Evolutionary conservation across 2,888 invertebrate species (phyloP).

Genomic region (Gnatocerus cornutus): DNA sequence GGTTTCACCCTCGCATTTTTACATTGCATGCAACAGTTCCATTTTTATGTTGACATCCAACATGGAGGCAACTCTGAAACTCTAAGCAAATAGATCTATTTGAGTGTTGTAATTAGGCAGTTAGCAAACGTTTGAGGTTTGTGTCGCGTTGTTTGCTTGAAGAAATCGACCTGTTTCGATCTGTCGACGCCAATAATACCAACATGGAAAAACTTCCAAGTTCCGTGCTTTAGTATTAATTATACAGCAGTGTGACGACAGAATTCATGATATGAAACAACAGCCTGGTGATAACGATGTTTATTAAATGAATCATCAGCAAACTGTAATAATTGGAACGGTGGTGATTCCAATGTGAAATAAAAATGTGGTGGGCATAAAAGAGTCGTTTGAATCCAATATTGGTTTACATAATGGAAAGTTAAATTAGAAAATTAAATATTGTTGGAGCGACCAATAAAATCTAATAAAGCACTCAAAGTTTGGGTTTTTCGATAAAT

Average conservation of each 20-base stretch:
- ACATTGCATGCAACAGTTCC: slow-evolving; percentile 32
- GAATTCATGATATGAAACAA: background rate
- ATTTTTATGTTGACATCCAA: slow-evolving; percentile 11
- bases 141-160: slow-evolving; percentile 10
- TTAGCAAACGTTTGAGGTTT: slow-evolving; percentile 31
- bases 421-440: too few relatives aligned
- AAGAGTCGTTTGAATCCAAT: too few relatives aligned
- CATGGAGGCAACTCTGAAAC: background rate
- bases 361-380: background rate
- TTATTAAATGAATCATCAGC: slow-evolving; percentile 7
- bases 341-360: too few relatives aligned
- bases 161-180: slow-evolving; percentile 4
- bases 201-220: too few relatives aligned
- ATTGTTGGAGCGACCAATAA: too few relatives aligned
- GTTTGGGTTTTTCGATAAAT: too few relatives aligned
- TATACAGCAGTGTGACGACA: background rate
- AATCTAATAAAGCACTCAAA: too few relatives aligned
- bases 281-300: slow-evolving; percentile 4
- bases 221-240: too few relatives aligned
- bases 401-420: too few relatives aligned
- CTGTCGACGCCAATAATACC: too few relatives aligned
- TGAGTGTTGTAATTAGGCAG: slow-evolving; percentile 32
- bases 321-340: background rate
- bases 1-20: slow-evolving; percentile 33
- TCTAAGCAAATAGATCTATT: slow-evolving; percentile 27